phyloP scores from a whole-genome alignment of 2,797 vertebrate species.

The Cirrhinus molitorella region DNA sequence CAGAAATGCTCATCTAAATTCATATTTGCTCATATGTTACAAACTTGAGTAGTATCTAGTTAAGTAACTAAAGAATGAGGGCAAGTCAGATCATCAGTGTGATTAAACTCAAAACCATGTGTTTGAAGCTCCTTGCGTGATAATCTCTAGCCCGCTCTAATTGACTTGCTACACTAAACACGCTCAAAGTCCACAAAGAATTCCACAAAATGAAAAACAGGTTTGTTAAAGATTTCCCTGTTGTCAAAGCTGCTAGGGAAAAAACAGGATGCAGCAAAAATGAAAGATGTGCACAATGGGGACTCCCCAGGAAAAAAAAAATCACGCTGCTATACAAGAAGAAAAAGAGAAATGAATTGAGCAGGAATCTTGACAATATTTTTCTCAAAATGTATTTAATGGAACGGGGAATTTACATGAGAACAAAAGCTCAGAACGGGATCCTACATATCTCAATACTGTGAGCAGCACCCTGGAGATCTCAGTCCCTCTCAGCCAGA shows the following conservation, averaged over 20 bases:
- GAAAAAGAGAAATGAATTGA: constrained; percentile 21
- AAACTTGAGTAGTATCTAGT: not conserved
- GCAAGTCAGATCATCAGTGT: not conserved
- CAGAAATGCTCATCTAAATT: not conserved
- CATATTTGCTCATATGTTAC: not conserved
- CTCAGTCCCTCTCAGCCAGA: constrained; percentile 94
- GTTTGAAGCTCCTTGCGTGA: not conserved
- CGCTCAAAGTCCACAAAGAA: not conserved
- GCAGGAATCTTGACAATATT: not conserved
- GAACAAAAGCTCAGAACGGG: constrained; percentile 74
- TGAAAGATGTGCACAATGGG: not conserved
- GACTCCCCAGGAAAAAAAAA: not conserved
- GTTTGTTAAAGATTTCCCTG: constrained; percentile 1
- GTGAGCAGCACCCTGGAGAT: constrained; percentile 22
- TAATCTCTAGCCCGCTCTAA: not conserved
- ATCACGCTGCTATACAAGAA: not conserved
- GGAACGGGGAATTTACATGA: constrained; percentile 83
- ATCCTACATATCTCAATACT: constrained; percentile 67
- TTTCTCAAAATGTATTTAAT: constrained; percentile 77
- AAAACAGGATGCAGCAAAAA: constrained; percentile 9
- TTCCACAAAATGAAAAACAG: not conserved
- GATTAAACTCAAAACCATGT: not conserved
- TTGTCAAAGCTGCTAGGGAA: not conserved
- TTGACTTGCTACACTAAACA: not conserved
- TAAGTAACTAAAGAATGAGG: not conserved